Conservation (phyloP, 2,888 invertebrate species). For the Nephrotoma flavescens region DNA sequence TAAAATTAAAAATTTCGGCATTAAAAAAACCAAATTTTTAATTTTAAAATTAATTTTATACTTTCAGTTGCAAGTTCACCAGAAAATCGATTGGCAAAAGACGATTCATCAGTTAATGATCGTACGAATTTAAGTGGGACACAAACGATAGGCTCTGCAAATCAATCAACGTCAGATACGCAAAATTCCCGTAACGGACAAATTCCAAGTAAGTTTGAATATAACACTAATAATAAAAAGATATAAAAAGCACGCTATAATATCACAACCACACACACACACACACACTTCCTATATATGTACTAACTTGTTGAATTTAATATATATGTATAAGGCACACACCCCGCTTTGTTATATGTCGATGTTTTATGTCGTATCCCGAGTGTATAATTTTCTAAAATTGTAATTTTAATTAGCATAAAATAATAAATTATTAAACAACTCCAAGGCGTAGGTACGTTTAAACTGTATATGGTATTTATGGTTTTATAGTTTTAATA, state of each 20-base stretch:
- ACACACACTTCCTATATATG: neutral
- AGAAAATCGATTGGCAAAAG: constrained; percentile 46
- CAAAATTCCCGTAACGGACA: constrained; percentile 31
- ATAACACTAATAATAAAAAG: neutral
- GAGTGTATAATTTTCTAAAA: neutral
- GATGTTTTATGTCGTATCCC: neutral
- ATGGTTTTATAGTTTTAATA: neutral
- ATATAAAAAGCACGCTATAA: neutral
- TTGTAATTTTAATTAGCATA: neutral
- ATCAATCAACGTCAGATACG: constrained; percentile 16
- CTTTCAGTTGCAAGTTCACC: constrained; percentile 68
- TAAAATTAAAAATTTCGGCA: neutral
- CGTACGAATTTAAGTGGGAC: constrained; percentile 38
- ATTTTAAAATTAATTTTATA: neutral
- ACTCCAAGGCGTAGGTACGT: neutral
- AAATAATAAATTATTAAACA: neutral
- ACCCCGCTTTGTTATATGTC: neutral
- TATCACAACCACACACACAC: neutral
- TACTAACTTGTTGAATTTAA: neutral
- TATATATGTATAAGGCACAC: neutral
- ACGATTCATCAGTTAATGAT: constrained; percentile 34
- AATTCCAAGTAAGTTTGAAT: constrained; percentile 32
- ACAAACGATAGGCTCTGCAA: constrained; percentile 26
- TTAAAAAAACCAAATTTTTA: neutral
- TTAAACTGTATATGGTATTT: neutral